Conservation (phyloP, 1,140 invertebrate genomes). For the Drosophila pandora region DNA sequence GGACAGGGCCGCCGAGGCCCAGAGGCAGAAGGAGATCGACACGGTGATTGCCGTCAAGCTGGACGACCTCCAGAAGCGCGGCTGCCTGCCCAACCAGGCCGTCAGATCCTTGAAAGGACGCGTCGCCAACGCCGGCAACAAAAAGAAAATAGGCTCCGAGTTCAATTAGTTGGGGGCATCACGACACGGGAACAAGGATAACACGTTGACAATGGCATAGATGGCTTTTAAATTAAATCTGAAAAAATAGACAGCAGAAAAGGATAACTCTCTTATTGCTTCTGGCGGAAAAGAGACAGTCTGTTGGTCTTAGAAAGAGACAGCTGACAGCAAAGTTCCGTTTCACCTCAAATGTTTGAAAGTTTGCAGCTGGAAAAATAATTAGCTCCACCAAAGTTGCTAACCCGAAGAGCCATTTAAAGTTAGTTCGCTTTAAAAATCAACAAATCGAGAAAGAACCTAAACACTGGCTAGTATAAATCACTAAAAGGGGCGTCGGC, state of each 20-base stretch:
- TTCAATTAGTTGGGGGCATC: slow-evolving; percentile 4
- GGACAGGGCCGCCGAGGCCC: slow-evolving; percentile 19
- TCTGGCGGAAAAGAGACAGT: not conserved
- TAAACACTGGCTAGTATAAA: slow-evolving; percentile 7
- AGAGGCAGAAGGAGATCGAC: slow-evolving; percentile 64
- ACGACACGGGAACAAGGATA: not conserved
- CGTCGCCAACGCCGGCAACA: slow-evolving; percentile 29
- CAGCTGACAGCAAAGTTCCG: slow-evolving; percentile 20
- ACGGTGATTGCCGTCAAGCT: slow-evolving; percentile 63
- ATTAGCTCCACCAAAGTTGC: slow-evolving; percentile 1
- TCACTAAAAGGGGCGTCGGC: slow-evolving; percentile 8
- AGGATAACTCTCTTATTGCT: too few relatives aligned
- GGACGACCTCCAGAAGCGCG: slow-evolving; percentile 53
- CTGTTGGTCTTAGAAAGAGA: not conserved
- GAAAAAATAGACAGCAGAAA: not conserved
- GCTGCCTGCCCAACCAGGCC: slow-evolving; percentile 40
- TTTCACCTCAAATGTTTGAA: not conserved
- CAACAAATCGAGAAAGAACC: not conserved
- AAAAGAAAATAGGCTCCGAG: slow-evolving; percentile 44
- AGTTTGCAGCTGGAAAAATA: slow-evolving; percentile 23
- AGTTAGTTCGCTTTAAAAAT: not conserved
- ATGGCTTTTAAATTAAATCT: slow-evolving; percentile 54
- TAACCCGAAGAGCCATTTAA: too few relatives aligned
- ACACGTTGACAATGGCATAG: slow-evolving; percentile 16
- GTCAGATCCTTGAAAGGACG: slow-evolving; percentile 54